Base-by-base conservation (phyloP, 2,888 invertebrate species). In the Drosophila seclusa region DNA sequence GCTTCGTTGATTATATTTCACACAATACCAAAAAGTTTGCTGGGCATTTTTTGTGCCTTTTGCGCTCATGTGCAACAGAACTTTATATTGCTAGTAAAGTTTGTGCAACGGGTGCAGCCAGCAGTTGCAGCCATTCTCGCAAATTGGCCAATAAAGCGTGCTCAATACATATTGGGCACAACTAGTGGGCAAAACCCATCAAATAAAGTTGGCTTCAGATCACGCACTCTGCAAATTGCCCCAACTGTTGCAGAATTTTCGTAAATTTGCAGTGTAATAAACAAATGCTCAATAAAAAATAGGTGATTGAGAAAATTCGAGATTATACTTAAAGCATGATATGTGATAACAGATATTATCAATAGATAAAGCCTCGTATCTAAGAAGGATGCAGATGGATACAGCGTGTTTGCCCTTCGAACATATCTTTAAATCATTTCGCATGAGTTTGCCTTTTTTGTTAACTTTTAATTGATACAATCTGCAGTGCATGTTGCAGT, bases 131-230 rank as follows among this genome's bases (percentile, higher is more conserved):
- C 45, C 65, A 64, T 63, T 49, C 58, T 67, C 68, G 58, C 82
- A 79, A 76, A 86, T 83, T 83, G 87, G 83, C 77, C 83, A 83
- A 87, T 87, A 85, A 85, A 86, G 82, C 81, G 75, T 76, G 80
- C 87, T 73, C 73, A 59, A 82, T 78, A 80, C 18, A 8, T 29
- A 84, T 86, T 84, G 75, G 58, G 59, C 70, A 71, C 80, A 80
- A 82, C 60, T 78, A 76, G 58, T 67, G 61, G 67, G 71, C 73
- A 82, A 82, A 83, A 84, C 86, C 83, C 73, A 66, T 78, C 73
- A 76, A 52, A 55, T 68, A 76, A 80, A 78, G 45, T 80, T 82
- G 29, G 24, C 34, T 36, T 49, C 32, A 21, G n/a, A 50, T 45
- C 29, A 40, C 66, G 59, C 45, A 59, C 52, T 49, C 50, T 40